Percentiles rank a stretch among this genome's conserved stretches.
Evolutionary conservation across 2,797 vertebrate species (phyloP).

Genomic region (Pangasius krempfi): DNA sequence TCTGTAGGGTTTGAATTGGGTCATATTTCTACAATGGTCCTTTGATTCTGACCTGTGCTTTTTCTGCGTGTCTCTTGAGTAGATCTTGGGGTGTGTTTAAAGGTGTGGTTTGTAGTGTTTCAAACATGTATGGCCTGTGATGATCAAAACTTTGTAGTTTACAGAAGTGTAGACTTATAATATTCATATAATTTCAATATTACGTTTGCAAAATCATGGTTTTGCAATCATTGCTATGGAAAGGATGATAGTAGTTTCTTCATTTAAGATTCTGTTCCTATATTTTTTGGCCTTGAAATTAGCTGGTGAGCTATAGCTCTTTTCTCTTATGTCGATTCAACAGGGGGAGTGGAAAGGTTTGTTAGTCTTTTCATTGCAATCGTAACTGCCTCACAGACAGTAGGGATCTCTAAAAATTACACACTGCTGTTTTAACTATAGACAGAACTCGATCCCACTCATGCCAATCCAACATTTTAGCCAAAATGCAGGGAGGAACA

Average conservation of each 20-base stretch:
- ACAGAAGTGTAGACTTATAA: not conserved
- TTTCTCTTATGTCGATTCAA: not conserved
- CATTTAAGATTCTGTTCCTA: not conserved
- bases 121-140: not conserved
- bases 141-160: no score
- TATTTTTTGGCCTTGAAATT: not conserved
- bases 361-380: conserved; percentile 1
- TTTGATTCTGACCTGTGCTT: conserved; percentile 29
- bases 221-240: not conserved
- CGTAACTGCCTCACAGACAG: not conserved
- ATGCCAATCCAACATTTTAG: conserved; percentile 26
- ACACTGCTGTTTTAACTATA: conserved; percentile 28
- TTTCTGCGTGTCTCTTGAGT: not conserved
- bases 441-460: conserved; percentile 7
- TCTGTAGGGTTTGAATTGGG: conserved; percentile 37
- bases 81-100: not conserved
- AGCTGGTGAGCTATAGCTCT: not conserved
- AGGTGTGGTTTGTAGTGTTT: not conserved
- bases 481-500: conserved; percentile 10
- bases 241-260: not conserved
- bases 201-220: not conserved
- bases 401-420: not conserved
- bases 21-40: conserved; percentile 32
- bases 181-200: not conserved
- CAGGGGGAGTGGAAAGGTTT: not conserved